Base-by-base conservation (phyloP, 2,888 invertebrate genomes). In the Danaus chrysippus region DNA sequence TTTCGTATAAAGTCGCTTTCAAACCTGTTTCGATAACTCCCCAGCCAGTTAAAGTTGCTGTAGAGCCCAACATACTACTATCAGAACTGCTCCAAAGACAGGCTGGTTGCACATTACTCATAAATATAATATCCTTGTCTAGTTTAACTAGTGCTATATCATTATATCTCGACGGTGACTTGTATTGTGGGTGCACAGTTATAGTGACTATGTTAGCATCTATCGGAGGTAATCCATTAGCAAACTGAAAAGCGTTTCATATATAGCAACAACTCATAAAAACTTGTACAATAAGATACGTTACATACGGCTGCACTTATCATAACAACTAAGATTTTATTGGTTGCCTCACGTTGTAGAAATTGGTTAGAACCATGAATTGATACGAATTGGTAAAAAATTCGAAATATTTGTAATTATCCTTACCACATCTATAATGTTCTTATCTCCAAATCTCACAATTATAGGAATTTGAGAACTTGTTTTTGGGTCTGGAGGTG, bases 141-240 rank as follows among this genome's bases (percentile, higher is more conserved):
- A 46, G 13, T 15, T n/a, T 15, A 5, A 46, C n/a, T 10, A 76
- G 42, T 1, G 76, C 77, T 44, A 77, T 75, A 44, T 78, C 77
- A 53, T 66, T 69, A 62, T 77, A 77, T 61, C 73, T 74, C 13
- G 59, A 71, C 6, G 75, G 74, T 0, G 75, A 10, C 0, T 54
- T 56, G 53, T 73, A 77, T 13, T 65, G 23, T 1, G 74, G 75
- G 52, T 78, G 76, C 8, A 61, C 54, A 10, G 72, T 69, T 42
- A 77, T 72, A 54, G 64, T 66, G 10, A 58, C 13, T 10, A 77
- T 77, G 42, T 54, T 67, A 0, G 57, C 69, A 55, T 76, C 75
- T 10, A 61, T 34, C 71, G 64, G 0, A 2, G 43, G 15, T n/a
- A 15, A 23, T 12, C 58, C 19, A 19, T 52, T 3, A 19, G 5